Base-by-base conservation (phyloP, 2,113 vertebrate genomes). In the Elanoides forficatus region DNA sequence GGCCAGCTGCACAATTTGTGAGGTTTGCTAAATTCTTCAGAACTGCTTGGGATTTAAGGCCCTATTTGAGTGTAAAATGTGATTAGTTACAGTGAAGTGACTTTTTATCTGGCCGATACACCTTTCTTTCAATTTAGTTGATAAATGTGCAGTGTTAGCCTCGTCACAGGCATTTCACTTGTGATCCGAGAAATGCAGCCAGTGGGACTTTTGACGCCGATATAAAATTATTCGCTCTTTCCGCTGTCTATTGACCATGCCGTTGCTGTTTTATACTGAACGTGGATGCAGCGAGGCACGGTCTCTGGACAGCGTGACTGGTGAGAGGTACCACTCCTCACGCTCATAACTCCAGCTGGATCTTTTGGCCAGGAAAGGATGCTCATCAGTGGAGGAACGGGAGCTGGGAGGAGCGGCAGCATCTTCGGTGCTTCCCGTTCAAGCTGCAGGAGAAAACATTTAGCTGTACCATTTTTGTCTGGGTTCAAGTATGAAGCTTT, bases 121-220 rank as follows among this genome's bases (percentile, higher is more conserved):
- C 79, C 67, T 96, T 95, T 86, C 67, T 92, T 96, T 96, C 82
- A 59, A 38, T 88, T 90, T 59, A 71, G 52, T 29, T 93, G 86
- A 92, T 81, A 63, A 92, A 83, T 74, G 68, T 45, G 42, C 55
- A 67, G 38, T 3, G 14, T 76, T 81, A 67, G 26, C 34, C 47
- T 67, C 67, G 47, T 83, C 75, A 55, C 34, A 50, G 59, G 26
- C 27, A 0, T 81, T 94, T 91, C 40, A 4, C 34, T 48, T 72
- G 38, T 53, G 70, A 43, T 93, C 66, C 4, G 8, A 62, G 74
- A 58, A 81, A 80, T 0, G 19, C 58, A 76, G 43, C 21, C 12
- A 3, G 23, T 70, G 81, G 26, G 40, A 26, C 62, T 90, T 85
- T 13, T 36, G 63, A 59, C 47, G 81, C 27, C 1, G 5, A 14